Evolutionary conservation across 1,140 invertebrate genomes (phyloP).

Genomic region (Monochamus saltuarius): DNA sequence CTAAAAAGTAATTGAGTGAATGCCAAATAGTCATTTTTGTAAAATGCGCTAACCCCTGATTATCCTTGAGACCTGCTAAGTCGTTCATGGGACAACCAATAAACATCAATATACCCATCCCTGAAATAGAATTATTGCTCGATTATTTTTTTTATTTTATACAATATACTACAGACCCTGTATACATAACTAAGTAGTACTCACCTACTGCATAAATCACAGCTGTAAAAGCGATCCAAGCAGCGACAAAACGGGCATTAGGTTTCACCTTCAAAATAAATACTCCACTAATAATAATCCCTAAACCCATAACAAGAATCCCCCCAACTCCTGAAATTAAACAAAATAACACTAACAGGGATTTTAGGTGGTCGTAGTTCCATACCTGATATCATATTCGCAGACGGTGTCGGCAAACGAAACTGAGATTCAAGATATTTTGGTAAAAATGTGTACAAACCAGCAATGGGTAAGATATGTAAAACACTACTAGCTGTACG

Average conservation of each 20-base stretch:
- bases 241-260: constrained; percentile 80
- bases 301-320: constrained; percentile 86
- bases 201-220: constrained; percentile 79
- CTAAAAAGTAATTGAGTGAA: constrained; percentile 29
- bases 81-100: constrained; percentile 85
- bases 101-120: constrained; percentile 86
- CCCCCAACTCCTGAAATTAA: constrained; percentile 75
- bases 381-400: constrained; percentile 86
- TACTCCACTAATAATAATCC: constrained; percentile 83
- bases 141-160: no score
- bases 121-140: constrained; percentile 51
- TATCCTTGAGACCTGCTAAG: constrained; percentile 67
- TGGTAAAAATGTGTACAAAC: constrained; percentile 89
- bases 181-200: background rate
- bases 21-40: constrained; percentile 7
- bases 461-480: constrained; percentile 86
- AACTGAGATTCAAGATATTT: constrained; percentile 94
- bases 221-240: constrained; percentile 87
- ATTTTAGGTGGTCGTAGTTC: constrained; percentile 27
- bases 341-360: constrained; percentile 1
- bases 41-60: constrained; percentile 47
- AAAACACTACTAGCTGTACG: constrained; percentile 85
- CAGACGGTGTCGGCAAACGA: constrained; percentile 80
- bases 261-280: constrained; percentile 82
- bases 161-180: no score